Conservation (phyloP, 2,888 invertebrate species). For the Orchesella flavescens region DNA sequence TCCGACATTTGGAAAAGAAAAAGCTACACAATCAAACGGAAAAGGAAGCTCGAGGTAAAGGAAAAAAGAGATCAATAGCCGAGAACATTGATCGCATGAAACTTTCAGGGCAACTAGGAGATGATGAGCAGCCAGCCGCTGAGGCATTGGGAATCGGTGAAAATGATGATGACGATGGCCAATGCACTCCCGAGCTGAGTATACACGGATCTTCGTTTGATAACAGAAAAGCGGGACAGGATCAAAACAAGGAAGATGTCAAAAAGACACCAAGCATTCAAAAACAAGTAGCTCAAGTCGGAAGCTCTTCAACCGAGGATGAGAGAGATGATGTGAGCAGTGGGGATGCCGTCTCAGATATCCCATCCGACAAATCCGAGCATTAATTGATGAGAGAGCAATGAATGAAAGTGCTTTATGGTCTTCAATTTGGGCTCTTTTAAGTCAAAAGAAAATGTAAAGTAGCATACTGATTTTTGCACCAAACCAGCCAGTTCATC, state of each 20-base stretch:
- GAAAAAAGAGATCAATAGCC: slow-evolving; percentile 28
- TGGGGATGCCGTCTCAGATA: slow-evolving; percentile 30
- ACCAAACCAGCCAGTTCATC: background rate
- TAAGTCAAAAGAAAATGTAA: background rate
- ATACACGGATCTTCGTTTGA: slow-evolving; percentile 42
- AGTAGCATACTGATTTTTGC: background rate
- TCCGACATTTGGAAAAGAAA: slow-evolving; percentile 62
- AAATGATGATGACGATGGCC: slow-evolving; percentile 20
- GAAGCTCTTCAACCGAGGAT: slow-evolving; percentile 43
- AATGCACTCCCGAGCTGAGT: slow-evolving; percentile 45
- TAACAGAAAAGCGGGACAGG: slow-evolving; percentile 6
- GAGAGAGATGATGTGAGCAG: slow-evolving; percentile 24
- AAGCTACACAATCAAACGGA: slow-evolving; percentile 51
- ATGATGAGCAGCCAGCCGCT: slow-evolving; percentile 41
- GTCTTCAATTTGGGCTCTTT: background rate
- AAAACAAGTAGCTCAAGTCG: background rate
- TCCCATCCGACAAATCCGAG: slow-evolving; percentile 43
- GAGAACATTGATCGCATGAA: slow-evolving; percentile 33
- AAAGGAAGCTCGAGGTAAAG: slow-evolving; percentile 25
- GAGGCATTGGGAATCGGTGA: slow-evolving; percentile 31
- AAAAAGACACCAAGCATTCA: slow-evolving; percentile 3
- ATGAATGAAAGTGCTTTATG: background rate
- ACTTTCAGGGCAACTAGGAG: slow-evolving; percentile 36
- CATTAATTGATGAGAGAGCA: background rate
- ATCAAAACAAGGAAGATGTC: background rate